phyloP scores from a whole-genome alignment of 2,797 vertebrate species.

The Cetoscarus ocellatus region DNA sequence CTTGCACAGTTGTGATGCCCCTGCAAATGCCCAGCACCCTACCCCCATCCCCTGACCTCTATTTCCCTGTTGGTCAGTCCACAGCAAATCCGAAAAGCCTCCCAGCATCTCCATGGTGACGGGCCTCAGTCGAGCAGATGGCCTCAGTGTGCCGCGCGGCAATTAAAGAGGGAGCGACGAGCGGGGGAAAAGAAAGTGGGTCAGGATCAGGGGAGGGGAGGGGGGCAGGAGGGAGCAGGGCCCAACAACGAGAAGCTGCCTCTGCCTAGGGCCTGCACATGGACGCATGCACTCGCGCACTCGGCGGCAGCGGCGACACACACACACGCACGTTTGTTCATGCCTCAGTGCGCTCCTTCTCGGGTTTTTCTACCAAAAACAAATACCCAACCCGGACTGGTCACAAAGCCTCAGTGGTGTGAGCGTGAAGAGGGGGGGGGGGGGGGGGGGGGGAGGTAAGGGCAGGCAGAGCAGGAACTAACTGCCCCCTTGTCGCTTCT shows the following conservation, averaged over 20 bases:
- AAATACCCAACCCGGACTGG: slow-evolving; percentile 57
- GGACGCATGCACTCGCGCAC: slow-evolving; percentile 40
- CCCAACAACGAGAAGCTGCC: slow-evolving; percentile 62
- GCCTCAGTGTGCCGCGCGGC: slow-evolving; percentile 89
- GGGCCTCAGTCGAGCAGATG: slow-evolving; percentile 92
- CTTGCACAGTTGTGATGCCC: slow-evolving; percentile 54
- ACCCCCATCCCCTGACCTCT: slow-evolving; percentile 80
- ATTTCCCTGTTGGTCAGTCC: slow-evolving; percentile 82
- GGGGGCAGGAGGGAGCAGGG: slow-evolving; percentile 56
- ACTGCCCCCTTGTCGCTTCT: slow-evolving; percentile 16
- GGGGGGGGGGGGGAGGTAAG: slow-evolving; percentile 1
- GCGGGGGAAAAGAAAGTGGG: slow-evolving; percentile 78
- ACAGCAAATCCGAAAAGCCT: slow-evolving; percentile 92
- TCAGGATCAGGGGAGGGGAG: slow-evolving; percentile 71
- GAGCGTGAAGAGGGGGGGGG: slow-evolving; percentile 33
- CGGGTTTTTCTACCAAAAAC: slow-evolving; percentile 62
- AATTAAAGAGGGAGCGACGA: slow-evolving; percentile 85
- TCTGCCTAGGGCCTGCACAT: slow-evolving; percentile 56
- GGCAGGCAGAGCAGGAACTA: slow-evolving; percentile 20
- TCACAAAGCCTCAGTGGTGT: slow-evolving; percentile 46
- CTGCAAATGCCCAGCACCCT: slow-evolving; percentile 60
- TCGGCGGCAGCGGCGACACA: neutral
- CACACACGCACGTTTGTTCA: slow-evolving; percentile 40
- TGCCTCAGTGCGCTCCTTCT: slow-evolving; percentile 56
- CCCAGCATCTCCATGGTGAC: slow-evolving; percentile 90